Conservation (phyloP, 2,797 vertebrate species). For the Xerus rutilus region DNA sequence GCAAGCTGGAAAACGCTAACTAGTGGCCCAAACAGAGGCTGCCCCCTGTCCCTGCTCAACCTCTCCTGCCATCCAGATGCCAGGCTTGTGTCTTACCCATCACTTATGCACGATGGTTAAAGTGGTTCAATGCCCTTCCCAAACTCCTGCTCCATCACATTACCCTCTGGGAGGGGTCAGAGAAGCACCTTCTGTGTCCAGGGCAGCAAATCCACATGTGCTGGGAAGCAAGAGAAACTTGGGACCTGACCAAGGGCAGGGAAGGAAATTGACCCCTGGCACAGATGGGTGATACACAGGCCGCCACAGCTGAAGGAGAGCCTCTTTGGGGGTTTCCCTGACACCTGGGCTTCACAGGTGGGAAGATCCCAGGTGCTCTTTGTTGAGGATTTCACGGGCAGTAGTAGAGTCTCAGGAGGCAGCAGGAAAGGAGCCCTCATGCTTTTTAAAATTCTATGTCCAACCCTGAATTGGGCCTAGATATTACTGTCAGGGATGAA, state of each 20-base stretch:
- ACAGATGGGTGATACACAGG: neutral
- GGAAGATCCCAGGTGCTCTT: neutral
- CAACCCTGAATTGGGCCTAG: neutral
- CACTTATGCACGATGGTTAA: neutral
- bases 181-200: neutral
- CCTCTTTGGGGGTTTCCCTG: neutral
- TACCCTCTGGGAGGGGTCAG: neutral
- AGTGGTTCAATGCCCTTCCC: neutral
- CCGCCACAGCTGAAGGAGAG: conserved; percentile 1
- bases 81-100: neutral
- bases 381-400: neutral
- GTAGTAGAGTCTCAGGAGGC: neutral
- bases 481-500: neutral
- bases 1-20: neutral
- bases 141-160: neutral
- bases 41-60: neutral
- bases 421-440: neutral
- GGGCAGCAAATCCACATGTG: neutral
- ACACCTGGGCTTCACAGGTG: neutral
- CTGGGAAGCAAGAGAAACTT: neutral
- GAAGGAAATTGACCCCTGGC: neutral
- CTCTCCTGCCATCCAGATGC: neutral
- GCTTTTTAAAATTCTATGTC: neutral
- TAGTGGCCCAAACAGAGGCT: neutral
- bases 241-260: neutral